Evolutionary conservation across 1,140 invertebrate species (phyloP).

Genomic region (Camponotus pennsylvanicus): DNA sequence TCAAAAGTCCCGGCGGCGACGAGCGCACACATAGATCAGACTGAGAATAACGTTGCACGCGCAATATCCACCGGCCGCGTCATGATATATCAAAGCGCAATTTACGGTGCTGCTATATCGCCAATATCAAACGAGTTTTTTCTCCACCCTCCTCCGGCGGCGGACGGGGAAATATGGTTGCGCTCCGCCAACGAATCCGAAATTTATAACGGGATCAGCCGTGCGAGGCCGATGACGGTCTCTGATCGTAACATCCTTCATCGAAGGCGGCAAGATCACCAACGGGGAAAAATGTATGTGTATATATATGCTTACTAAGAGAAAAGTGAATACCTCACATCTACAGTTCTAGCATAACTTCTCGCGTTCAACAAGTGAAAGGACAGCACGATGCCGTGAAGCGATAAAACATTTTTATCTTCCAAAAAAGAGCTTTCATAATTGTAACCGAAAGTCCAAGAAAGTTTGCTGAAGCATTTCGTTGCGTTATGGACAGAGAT

Average conservation of each 20-base stretch:
- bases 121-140: slow-evolving; percentile 57
- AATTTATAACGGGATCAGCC: slow-evolving; percentile 75
- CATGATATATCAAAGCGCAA: slow-evolving; percentile 68
- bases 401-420: background rate
- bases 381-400: background rate
- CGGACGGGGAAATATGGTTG: slow-evolving; percentile 62
- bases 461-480: background rate
- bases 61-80: slow-evolving; percentile 63
- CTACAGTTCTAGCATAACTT: slow-evolving; percentile 14
- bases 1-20: slow-evolving; percentile 29
- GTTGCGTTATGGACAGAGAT: background rate
- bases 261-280: slow-evolving; percentile 23
- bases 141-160: slow-evolving; percentile 1
- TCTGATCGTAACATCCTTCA: slow-evolving; percentile 59
- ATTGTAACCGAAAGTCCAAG: slow-evolving; percentile 30
- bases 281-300: background rate
- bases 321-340: slow-evolving; percentile 49
- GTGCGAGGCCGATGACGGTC: slow-evolving; percentile 62
- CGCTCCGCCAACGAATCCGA: slow-evolving; percentile 62
- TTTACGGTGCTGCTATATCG: slow-evolving; percentile 64
- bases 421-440: slow-evolving; percentile 41
- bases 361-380: slow-evolving; percentile 54
- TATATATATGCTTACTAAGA: slow-evolving; percentile 11
- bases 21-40: slow-evolving; percentile 58
- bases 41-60: slow-evolving; percentile 59